phyloP scores from a whole-genome alignment of 2,797 vertebrate species.

The Lagocephalus sceleratus region DNA sequence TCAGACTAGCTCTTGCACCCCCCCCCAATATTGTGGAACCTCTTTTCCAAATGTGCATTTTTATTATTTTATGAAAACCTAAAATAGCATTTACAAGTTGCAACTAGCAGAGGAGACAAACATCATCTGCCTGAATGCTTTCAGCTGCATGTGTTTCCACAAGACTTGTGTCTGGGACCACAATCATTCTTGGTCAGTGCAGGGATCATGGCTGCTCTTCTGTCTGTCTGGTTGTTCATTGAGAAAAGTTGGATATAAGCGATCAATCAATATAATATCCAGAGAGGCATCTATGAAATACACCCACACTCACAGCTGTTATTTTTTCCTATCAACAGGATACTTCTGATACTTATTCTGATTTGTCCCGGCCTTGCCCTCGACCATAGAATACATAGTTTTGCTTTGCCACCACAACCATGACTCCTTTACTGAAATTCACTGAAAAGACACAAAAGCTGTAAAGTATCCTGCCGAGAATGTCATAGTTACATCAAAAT shows the following conservation, averaged over 20 bases:
- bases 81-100: too few relatives aligned
- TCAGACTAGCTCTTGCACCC: neutral
- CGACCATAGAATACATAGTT: constrained; percentile 34
- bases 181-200: neutral
- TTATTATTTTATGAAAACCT: neutral
- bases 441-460: constrained; percentile 43
- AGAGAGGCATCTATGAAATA: neutral
- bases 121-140: too few relatives aligned
- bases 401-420: constrained; percentile 36
- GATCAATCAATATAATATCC: neutral
- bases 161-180: neutral
- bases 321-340: constrained; percentile 17
- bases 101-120: too few relatives aligned
- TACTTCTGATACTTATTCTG: constrained; percentile 38
- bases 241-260: neutral
- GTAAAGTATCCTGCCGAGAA: constrained; percentile 37
- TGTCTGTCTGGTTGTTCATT: neutral
- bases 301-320: constrained; percentile 10
- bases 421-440: constrained; percentile 42
- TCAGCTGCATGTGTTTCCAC: neutral
- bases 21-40: too few relatives aligned
- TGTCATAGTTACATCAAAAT: constrained; percentile 18
- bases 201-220: neutral
- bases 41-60: neutral
- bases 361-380: constrained; percentile 29